A percentile compares a stretch with the other conserved stretches of the same genome.
These are phyloP conservation scores for Elanoides forficatus DNA, from an alignment of 2,113 vertebrate species.

Conservation along the genomic window DNA sequence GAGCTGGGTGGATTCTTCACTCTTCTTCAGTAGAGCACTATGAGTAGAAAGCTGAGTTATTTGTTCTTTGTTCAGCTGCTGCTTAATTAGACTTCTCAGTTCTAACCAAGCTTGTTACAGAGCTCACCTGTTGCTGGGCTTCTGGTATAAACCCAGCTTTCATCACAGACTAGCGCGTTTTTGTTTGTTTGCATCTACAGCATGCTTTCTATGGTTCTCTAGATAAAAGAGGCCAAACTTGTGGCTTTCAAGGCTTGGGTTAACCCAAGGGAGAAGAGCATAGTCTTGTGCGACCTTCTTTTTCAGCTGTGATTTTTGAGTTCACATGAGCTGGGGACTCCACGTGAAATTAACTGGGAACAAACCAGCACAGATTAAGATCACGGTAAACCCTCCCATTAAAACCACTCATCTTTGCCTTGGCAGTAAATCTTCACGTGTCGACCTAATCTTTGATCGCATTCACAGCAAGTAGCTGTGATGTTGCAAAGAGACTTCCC, in stretches of 20 bases:
- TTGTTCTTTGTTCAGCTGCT: background rate
- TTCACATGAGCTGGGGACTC: background rate
- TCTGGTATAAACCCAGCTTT: background rate
- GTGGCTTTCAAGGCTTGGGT: background rate
- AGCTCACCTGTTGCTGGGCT: slow-evolving; percentile 14
- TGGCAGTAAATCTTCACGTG: background rate
- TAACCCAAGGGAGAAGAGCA: background rate
- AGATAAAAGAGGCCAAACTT: background rate
- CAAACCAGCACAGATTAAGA: background rate
- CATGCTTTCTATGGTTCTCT: background rate
- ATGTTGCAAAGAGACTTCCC: background rate
- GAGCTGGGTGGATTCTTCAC: slow-evolving; percentile 7
- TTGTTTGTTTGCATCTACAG: background rate
- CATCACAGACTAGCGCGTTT: background rate
- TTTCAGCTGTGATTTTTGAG: background rate
- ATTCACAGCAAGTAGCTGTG: background rate
- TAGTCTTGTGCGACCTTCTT: background rate
- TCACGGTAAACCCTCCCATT: background rate
- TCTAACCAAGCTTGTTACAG: background rate
- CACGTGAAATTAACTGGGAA: background rate
- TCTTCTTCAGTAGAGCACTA: background rate
- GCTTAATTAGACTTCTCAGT: background rate
- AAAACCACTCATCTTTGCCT: background rate
- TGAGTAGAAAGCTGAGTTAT: background rate
- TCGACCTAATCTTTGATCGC: background rate